Evolutionary conservation across 2,888 invertebrate genomes (phyloP), one percentile per base, ranked within the genome.

Genomic region (Brenthis ino): DNA sequence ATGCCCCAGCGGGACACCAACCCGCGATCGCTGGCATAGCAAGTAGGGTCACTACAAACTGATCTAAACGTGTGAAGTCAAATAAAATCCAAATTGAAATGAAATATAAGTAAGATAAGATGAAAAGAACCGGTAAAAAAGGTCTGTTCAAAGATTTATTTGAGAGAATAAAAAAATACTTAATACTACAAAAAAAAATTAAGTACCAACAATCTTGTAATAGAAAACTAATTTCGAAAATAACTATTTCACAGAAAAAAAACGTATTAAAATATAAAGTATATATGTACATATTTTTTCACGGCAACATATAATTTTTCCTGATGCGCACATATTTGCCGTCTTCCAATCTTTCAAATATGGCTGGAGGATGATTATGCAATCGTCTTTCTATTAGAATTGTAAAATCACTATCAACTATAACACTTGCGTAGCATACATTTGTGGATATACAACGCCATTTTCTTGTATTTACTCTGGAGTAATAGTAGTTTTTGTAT

Each of bases 401-500:
- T 0, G 79, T 79, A 61, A 77, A 81, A 61, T 84, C 81, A 5
- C 79, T 73, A 54, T 80, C 77, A 0, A 86, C 77, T 2, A 67
- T 75, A 3, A 87, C 64, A 0, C 79, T 75, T 0, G 82, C 81
- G 64, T 72, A 86, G 63, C 88, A 88, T 1, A 67, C 74, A 56
- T 79, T 84, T 0, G 87, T 88, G 67, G 85, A 84, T 37, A 87
- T 81, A 65, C 88, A 88, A 2, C 88, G 74, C 88, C 88, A 88
- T 66, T 83, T 79, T 28, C 78, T 79, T 68, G 57, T 70, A 48
- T 71, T 74, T 11, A 68, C 58, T 47, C 71, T 78, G 5, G 79
- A 60, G 57, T 78, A 80, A 61, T 74, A 77, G 57, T 77, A 74
- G 2, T 14, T 50, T 28, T 50, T 16, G 56, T 67, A 70, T 57